phyloP scores from a whole-genome alignment of 2,888 invertebrate genomes.

The Ochropacha duplaris region DNA sequence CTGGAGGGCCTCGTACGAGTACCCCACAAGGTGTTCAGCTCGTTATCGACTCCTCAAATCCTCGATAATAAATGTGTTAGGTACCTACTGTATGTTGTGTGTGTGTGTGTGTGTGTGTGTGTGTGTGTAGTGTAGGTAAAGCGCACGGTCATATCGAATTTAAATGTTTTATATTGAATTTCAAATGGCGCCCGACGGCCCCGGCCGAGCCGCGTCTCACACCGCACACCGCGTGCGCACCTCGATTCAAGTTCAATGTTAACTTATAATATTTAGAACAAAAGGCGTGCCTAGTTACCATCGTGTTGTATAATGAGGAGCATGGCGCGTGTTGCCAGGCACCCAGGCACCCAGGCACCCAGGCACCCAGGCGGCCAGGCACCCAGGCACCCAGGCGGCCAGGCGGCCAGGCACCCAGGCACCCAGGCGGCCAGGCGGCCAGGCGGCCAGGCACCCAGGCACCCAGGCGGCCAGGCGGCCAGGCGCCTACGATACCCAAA shows the following conservation, averaged over 20 bases:
- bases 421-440: too few species aligned
- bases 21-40: not conserved
- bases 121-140: too few species aligned
- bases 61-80: not conserved
- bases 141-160: not conserved
- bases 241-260: slow-evolving; percentile 14
- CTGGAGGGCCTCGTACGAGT: not conserved
- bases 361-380: too few species aligned
- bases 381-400: too few species aligned
- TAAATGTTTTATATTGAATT: slow-evolving; percentile 2
- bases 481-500: too few species aligned
- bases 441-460: too few species aligned
- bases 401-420: too few species aligned
- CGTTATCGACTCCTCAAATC: not conserved
- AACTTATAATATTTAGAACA: slow-evolving; percentile 1
- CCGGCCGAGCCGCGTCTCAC: not conserved
- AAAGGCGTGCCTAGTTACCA: slow-evolving; percentile 3
- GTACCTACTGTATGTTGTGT: not conserved
- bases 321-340: slow-evolving; percentile 5
- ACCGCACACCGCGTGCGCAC: not conserved
- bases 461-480: too few species aligned
- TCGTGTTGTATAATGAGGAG: slow-evolving; percentile 3
- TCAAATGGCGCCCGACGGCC: slow-evolving; percentile 7
- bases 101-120: too few species aligned
- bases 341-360: too few species aligned